These are phyloP conservation scores for Hypotaenidia okinawae DNA, from an alignment of 2,797 vertebrate genomes.

Conservation along the genomic window DNA sequence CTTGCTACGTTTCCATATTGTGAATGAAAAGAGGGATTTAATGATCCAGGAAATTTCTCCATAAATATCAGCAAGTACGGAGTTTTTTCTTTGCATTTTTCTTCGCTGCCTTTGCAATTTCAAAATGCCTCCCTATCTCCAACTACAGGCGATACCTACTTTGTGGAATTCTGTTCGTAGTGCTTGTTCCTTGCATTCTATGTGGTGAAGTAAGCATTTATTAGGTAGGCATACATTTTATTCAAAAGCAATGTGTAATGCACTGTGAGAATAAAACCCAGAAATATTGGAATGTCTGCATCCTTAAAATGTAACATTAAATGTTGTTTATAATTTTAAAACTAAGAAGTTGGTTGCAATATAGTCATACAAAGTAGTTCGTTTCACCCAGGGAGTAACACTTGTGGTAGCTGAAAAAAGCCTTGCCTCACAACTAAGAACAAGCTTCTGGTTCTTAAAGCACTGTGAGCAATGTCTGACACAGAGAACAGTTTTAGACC, in stretches of 20 bases:
- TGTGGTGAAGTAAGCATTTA: background rate
- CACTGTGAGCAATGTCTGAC: background rate
- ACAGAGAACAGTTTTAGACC: background rate
- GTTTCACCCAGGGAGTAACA: background rate
- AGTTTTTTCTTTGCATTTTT: background rate
- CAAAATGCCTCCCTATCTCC: background rate
- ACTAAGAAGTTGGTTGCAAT: background rate
- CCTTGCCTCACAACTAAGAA: background rate
- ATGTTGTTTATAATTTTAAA: background rate
- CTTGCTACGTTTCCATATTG: background rate
- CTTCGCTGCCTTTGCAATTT: background rate
- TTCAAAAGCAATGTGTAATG: background rate
- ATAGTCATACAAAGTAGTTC: background rate
- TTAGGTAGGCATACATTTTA: background rate
- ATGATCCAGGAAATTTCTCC: slow-evolving; percentile 41
- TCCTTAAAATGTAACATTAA: background rate
- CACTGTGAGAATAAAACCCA: background rate
- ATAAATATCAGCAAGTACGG: slow-evolving; percentile 16
- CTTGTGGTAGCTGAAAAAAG: background rate
- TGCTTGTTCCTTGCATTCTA: background rate
- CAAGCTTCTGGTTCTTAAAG: background rate
- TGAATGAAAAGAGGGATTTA: slow-evolving; percentile 39
- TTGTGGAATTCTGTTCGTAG: background rate
- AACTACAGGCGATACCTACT: slow-evolving; percentile 7
- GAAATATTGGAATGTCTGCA: background rate